Percentiles rank a stretch among this genome's conserved stretches.
phyloP scores from a whole-genome alignment of 2,113 vertebrate species.

The Triplophysa dalaica region DNA sequence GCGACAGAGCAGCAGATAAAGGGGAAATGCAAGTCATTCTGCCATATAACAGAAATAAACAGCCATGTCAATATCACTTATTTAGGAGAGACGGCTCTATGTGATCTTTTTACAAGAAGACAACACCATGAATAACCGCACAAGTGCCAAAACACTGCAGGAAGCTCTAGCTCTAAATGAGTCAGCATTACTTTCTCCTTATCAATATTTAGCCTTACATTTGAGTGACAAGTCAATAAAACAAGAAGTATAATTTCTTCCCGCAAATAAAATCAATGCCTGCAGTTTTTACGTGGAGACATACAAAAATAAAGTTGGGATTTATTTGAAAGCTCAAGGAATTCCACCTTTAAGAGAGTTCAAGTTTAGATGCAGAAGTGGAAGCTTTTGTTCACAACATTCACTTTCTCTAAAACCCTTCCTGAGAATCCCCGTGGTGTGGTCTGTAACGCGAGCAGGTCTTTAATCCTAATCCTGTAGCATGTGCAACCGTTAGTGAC shows the following conservation, averaged over 20 bases:
- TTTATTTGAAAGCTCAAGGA: neutral
- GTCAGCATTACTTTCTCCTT: conserved; percentile 57
- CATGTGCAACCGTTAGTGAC: conserved; percentile 61
- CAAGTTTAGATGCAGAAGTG: neutral
- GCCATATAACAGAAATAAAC: conserved; percentile 31
- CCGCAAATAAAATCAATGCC: neutral
- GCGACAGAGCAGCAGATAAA: conserved; percentile 26
- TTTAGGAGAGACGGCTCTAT: conserved; percentile 3
- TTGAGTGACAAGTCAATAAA: neutral
- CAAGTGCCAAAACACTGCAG: conserved; percentile 44
- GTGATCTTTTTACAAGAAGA: conserved; percentile 6
- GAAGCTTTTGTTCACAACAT: conserved; percentile 21
- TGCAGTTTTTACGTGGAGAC: neutral
- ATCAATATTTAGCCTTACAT: conserved; percentile 55
- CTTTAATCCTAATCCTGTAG: conserved; percentile 67
- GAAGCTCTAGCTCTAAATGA: conserved; percentile 58
- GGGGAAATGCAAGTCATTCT: conserved; percentile 34
- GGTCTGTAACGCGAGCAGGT: conserved; percentile 54
- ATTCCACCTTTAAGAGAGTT: neutral
- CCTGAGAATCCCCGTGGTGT: conserved; percentile 32
- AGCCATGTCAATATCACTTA: conserved; percentile 1
- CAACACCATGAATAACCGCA: conserved; percentile 19
- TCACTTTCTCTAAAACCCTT: neutral
- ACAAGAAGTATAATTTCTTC: neutral
- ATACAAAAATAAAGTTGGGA: neutral